Percentiles rank a stretch among this genome's conserved stretches.
Evolutionary conservation across 2,888 invertebrate species (phyloP).

Genomic region (Blastobasis lacticolella): DNA sequence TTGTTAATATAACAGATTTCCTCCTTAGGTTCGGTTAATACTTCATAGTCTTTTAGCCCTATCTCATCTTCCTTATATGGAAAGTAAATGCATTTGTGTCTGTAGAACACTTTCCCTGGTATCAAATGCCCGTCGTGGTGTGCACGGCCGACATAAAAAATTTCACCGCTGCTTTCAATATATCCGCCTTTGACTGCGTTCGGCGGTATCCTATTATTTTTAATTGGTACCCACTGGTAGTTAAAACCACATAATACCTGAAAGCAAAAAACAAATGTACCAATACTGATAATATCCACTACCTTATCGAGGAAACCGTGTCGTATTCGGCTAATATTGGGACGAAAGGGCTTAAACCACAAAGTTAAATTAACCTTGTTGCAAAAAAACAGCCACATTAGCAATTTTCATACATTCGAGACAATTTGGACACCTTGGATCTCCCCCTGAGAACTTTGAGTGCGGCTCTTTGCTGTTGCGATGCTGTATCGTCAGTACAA

Average conservation of each 20-base stretch:
- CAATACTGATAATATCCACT: too few species aligned
- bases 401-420: too few species aligned
- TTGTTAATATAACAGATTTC: neutral
- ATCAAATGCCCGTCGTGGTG: constrained; percentile 79
- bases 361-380: too few species aligned
- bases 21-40: constrained; percentile 14
- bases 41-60: constrained; percentile 13
- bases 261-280: constrained; percentile 7
- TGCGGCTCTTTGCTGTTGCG: too few species aligned
- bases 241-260: constrained; percentile 44
- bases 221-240: constrained; percentile 59
- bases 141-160: constrained; percentile 76
- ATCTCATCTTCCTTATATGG: constrained; percentile 45
- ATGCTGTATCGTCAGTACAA: too few species aligned
- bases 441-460: too few species aligned
- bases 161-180: constrained; percentile 47
- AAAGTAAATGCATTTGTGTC: constrained; percentile 80
- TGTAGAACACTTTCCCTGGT: constrained; percentile 76
- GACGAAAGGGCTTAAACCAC: neutral
- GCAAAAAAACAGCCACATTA: too few species aligned
- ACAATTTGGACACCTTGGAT: too few species aligned
- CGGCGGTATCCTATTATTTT: constrained; percentile 73
- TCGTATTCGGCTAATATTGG: neutral
- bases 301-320: too few species aligned
- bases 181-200: constrained; percentile 76